Base-by-base conservation (phyloP, 35 echinoderm and acorn worm genomes). In the Amphiura filiformis region DNA sequence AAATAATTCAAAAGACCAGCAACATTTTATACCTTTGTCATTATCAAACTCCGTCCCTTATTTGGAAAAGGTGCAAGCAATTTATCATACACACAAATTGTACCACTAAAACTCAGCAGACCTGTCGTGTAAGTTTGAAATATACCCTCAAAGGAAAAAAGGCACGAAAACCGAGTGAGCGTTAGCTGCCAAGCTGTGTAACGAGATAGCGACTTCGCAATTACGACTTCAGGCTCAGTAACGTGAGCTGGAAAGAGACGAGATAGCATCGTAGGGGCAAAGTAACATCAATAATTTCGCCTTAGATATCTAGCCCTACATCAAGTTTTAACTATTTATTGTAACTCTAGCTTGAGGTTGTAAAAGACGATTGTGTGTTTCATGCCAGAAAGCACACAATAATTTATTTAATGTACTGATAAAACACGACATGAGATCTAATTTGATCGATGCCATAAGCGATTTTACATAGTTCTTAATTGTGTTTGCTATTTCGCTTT, bases 341-440 rank as follows among this genome's bases (percentile, higher is more conserved):
- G 28, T 18, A 70, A 30, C 2, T 18, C 2, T 70, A 2, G 17
- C 28, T 70, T 30, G 7, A 23, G 61, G 15, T 26, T 1, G 28
- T 15, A 70, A 70, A 30, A 26, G 61, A 70, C 61, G 26, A 70
- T 26, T 30, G 61, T 70, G 61, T 23, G 26, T 70, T 70, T 70
- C 61, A 70, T 70, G 61, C 61, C 28, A 18, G 61, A 3, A 26
- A 70, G 61, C 61, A 70, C 15, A 70, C 7, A 70, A 30, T 70
- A 26, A 70, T 70, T 70, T 70, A 70, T n/a, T 70, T 70, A 70
- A 70, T 70, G 61, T 70, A 70, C 61, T 70, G 61, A 70, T 30
- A 70, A 70, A 70, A 70, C 61, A 70, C 61, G 61, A 70, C 61
- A 70, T 70, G 61, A 1, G 61, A 70, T 70, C 61, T 70, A 70